phyloP scores from a whole-genome alignment of 2,888 invertebrate species.

The Lysandra bellargus region DNA sequence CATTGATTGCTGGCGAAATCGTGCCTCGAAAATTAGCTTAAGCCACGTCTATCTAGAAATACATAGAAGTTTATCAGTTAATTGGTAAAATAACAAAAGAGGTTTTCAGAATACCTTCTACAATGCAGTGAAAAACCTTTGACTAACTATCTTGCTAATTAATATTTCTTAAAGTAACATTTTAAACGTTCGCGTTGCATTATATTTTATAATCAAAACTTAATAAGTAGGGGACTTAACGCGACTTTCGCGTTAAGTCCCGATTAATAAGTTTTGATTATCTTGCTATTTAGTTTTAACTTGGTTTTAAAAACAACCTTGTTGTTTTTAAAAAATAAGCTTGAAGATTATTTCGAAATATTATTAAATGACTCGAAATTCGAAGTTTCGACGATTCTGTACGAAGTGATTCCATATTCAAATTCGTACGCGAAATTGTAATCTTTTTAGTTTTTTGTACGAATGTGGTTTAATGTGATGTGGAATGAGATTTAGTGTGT shows the following conservation, averaged over 20 bases:
- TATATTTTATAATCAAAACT: no score
- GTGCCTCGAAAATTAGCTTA: slow-evolving; percentile 56
- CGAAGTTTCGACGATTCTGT: neutral
- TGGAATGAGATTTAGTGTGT: slow-evolving; percentile 20
- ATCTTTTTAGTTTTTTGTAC: slow-evolving; percentile 13
- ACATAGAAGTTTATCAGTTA: neutral
- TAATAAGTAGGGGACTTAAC: no score
- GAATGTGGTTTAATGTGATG: slow-evolving; percentile 10
- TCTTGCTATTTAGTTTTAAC: neutral
- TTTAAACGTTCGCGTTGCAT: no score
- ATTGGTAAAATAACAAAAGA: neutral
- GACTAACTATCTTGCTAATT: no score
- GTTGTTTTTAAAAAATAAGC: neutral
- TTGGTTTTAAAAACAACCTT: neutral
- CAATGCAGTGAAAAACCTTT: no score
- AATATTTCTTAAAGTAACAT: no score
- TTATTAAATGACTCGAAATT: neutral
- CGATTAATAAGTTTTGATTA: no score
- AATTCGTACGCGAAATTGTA: slow-evolving; percentile 7
- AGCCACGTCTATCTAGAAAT: slow-evolving; percentile 36
- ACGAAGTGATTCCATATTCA: neutral
- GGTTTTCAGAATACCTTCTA: neutral
- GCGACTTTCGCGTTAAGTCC: no score
- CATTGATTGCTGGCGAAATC: slow-evolving; percentile 75
- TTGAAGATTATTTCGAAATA: neutral